Evolutionary conservation across 2,113 vertebrate genomes (phyloP).

Genomic region (Epinephelus cyanopodus): DNA sequence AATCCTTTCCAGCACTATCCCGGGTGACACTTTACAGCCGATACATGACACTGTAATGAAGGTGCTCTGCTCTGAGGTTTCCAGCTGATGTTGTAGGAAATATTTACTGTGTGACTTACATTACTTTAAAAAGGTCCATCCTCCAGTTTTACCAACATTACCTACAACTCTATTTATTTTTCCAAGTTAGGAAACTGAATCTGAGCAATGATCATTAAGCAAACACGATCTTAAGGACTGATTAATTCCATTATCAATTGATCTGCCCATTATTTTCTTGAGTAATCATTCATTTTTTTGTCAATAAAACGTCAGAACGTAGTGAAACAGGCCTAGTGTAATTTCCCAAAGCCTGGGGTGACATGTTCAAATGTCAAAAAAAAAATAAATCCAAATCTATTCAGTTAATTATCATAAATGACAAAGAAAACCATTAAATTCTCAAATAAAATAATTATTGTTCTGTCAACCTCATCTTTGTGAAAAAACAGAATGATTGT

Average conservation of each 20-base stretch:
- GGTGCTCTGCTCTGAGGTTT: neutral
- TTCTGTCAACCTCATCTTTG: neutral
- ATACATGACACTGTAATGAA: neutral
- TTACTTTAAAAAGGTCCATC: neutral
- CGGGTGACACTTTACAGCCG: constrained; percentile 8
- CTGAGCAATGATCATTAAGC: neutral
- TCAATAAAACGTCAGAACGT: too few relatives aligned
- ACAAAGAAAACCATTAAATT: too few relatives aligned
- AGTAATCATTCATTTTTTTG: too few relatives aligned
- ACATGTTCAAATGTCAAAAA: too few relatives aligned
- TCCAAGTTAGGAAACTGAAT: neutral
- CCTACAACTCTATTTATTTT: neutral
- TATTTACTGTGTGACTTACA: neutral
- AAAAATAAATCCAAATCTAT: too few relatives aligned
- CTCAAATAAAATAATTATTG: too few relatives aligned
- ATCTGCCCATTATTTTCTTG: too few relatives aligned
- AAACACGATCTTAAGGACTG: neutral
- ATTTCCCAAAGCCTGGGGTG: too few relatives aligned
- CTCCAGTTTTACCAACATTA: neutral
- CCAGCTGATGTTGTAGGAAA: neutral
- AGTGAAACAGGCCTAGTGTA: too few relatives aligned
- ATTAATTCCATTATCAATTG: too few relatives aligned
- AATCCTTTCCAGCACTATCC: neutral
- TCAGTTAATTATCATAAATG: too few relatives aligned
- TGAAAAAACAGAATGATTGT: neutral